Evolutionary conservation across 2,113 vertebrate species (phyloP), one percentile per base, ranked within the genome.

Genomic region (Struthio camelus): DNA sequence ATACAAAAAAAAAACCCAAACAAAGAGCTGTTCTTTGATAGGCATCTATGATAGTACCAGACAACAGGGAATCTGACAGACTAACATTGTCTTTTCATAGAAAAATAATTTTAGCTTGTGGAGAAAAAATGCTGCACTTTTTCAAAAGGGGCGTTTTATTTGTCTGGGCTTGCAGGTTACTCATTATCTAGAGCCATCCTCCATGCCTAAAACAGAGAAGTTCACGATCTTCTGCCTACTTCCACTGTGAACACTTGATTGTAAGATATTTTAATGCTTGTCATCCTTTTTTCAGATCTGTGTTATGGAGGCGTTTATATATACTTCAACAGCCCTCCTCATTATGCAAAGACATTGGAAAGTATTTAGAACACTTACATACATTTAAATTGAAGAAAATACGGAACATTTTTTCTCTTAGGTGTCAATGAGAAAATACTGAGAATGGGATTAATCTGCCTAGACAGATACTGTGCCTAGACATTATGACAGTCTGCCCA

Each of bases 1-100:
- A 61, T 20, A 38, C 7, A 19, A 61, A 65, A 73, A 58, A 54
- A 44, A 36, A 58, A 51, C 6, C 22, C 46, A 44, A 65, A 23
- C 50, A 50, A 94, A 95, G 38, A 75, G 8, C 16, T 93, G 85
- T 92, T 93, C 73, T 95, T 67, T 4, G 9, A 53, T 86, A 54
- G 8, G 9, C 59, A 85, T 25, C 56, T 94, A 44, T 79, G 66
- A 53, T 7, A 10, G 11, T 24, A 28, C n/a, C 25, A 90, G 90
- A 97, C 91, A 97, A 90, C 86, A 95, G 96, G 73, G 83, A 90
- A 90, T 85, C 78, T 5, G 20, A 79, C 58, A 78, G 15, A 79
- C 64, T 59, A 97, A 96, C 69, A 61, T 3, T 59, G 40, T 62
- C 38, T 89, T 90, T 81, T 80, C 5, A 85, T 3, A 85, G 73